Percentiles rank a stretch among this genome's conserved stretches.
Evolutionary conservation across 1,140 invertebrate genomes (phyloP).

Genomic region (Trichonephila inaurata): DNA sequence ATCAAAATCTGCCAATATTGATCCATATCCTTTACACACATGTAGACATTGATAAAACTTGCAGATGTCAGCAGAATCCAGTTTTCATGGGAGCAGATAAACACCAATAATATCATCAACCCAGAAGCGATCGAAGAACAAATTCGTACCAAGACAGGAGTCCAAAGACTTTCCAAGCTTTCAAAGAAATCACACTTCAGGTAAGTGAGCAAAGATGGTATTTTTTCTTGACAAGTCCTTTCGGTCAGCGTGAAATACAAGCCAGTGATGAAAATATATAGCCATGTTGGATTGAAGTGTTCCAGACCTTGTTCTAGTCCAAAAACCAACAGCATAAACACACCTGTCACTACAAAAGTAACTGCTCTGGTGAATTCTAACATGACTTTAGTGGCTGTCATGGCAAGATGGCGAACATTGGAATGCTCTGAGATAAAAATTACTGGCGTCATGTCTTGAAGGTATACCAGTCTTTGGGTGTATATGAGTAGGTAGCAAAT

Average conservation of each 20-base stretch:
- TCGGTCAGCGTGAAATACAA: slow-evolving; percentile 88
- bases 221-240: slow-evolving; percentile 84
- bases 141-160: slow-evolving; percentile 85
- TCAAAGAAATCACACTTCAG: slow-evolving; percentile 84
- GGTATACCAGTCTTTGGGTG: slow-evolving; percentile 80
- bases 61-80: slow-evolving; percentile 83
- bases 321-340: slow-evolving; percentile 88
- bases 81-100: slow-evolving; percentile 71
- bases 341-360: slow-evolving; percentile 89
- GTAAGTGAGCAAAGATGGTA: slow-evolving; percentile 83
- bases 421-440: slow-evolving; percentile 88
- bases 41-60: slow-evolving; percentile 86
- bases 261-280: slow-evolving; percentile 86
- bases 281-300: slow-evolving; percentile 86
- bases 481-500: slow-evolving; percentile 88
- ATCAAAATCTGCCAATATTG: slow-evolving; percentile 83
- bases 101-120: slow-evolving; percentile 76
- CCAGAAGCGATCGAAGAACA: slow-evolving; percentile 82
- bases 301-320: slow-evolving; percentile 89
- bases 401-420: slow-evolving; percentile 88
- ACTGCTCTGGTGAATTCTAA: slow-evolving; percentile 91
- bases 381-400: slow-evolving; percentile 90
- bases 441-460: slow-evolving; percentile 86
- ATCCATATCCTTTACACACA: slow-evolving; percentile 85
- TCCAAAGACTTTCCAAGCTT: slow-evolving; percentile 86